Percentiles rank a stretch among this genome's conserved stretches.
phyloP scores from a whole-genome alignment of 2,797 vertebrate species.

The Kryptopterus vitreolus region DNA sequence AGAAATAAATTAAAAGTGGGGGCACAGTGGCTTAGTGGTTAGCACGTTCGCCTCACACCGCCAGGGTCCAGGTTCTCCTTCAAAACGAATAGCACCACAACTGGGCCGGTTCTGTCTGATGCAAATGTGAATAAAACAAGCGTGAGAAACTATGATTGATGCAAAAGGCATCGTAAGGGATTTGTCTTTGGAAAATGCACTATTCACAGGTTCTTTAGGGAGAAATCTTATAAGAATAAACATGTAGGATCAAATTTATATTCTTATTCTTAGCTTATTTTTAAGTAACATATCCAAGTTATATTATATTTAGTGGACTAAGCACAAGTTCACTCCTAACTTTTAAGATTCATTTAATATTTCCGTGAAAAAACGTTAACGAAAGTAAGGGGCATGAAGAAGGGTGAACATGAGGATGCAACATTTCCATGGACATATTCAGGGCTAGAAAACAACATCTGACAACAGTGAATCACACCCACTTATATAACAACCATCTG shows the following conservation, averaged over 20 bases:
- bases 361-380: background rate
- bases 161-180: background rate
- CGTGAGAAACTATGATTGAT: constrained; percentile 3
- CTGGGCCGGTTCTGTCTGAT: background rate
- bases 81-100: constrained; percentile 11
- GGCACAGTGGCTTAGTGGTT: no score
- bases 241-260: no score
- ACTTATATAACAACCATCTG: constrained; percentile 55
- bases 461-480: constrained; percentile 49
- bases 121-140: constrained; percentile 21
- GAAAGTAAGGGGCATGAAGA: background rate
- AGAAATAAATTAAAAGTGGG: no score
- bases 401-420: constrained; percentile 23
- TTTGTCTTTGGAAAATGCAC: no score
- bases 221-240: no score
- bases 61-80: no score
- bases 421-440: constrained; percentile 31
- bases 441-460: constrained; percentile 45
- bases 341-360: background rate
- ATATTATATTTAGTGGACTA: background rate
- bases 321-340: background rate
- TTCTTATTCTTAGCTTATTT: no score
- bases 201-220: no score
- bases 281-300: no score
- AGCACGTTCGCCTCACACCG: no score